These are phyloP conservation scores for Oxystoma pomonae DNA, from an alignment of 2,888 invertebrate species.

Conservation along the genomic window DNA sequence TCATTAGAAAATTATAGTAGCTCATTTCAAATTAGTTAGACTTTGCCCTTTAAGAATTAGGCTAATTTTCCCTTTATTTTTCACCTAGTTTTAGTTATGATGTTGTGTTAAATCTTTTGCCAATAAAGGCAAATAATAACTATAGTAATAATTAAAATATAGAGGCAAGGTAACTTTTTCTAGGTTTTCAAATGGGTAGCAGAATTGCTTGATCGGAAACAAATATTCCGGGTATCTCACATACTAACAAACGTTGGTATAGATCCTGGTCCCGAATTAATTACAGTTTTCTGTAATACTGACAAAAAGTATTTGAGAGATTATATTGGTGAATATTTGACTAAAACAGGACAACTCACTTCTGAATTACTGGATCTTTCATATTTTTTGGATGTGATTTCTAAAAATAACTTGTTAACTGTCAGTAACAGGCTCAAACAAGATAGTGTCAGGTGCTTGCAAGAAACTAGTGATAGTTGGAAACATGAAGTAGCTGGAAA, in stretches of 20 bases:
- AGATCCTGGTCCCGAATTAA: slow-evolving; percentile 55
- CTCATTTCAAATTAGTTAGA: no score
- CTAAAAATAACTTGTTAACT: slow-evolving; percentile 26
- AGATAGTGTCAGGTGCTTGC: slow-evolving; percentile 31
- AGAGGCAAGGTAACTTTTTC: slow-evolving; percentile 31
- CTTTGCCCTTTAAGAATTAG: no score
- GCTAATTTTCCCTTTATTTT: no score
- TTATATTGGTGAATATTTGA: slow-evolving; percentile 62
- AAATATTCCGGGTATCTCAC: slow-evolving; percentile 63
- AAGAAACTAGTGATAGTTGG: slow-evolving; percentile 51
- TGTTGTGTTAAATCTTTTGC: no score
- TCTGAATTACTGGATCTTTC: slow-evolving; percentile 43
- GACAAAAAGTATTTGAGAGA: slow-evolving; percentile 58
- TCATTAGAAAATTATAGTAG: no score
- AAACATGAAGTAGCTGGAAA: slow-evolving; percentile 55
- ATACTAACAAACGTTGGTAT: slow-evolving; percentile 60
- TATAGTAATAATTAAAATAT: not conserved
- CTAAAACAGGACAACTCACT: slow-evolving; percentile 48
- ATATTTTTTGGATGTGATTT: slow-evolving; percentile 43
- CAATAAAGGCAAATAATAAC: no score
- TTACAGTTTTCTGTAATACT: slow-evolving; percentile 56
- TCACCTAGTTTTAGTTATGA: no score
- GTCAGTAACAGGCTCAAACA: slow-evolving; percentile 24
- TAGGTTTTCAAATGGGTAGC: slow-evolving; percentile 62
- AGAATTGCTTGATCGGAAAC: slow-evolving; percentile 57